Conservation (phyloP, 2,888 invertebrate species). For the Leptinotarsa tumamoca region DNA sequence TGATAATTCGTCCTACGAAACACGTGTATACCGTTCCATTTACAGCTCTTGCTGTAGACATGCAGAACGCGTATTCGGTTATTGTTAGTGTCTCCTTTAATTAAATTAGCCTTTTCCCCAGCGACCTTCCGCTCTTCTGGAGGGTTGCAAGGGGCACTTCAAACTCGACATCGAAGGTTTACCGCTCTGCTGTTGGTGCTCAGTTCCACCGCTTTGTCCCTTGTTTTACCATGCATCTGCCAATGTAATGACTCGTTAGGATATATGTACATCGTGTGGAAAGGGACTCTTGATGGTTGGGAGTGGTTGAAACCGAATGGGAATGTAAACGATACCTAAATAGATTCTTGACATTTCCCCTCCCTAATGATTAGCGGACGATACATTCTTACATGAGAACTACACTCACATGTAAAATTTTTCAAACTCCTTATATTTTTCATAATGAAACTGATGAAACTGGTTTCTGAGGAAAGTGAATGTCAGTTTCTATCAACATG, state of each 20-base stretch:
- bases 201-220: not conserved
- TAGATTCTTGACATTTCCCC: not conserved
- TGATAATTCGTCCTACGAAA: not conserved
- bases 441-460: too few species aligned
- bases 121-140: constrained; percentile 54
- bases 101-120: constrained; percentile 61
- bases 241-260: constrained; percentile 18
- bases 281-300: not conserved
- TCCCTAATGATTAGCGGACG: not conserved
- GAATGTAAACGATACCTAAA: not conserved
- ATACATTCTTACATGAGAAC: not conserved
- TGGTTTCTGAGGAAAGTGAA: too few species aligned
- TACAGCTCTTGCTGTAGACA: constrained; percentile 55
- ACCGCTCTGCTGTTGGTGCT: not conserved
- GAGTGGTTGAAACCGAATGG: not conserved
- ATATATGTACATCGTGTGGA: constrained; percentile 20
- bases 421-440: too few species aligned
- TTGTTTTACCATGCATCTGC: constrained; percentile 18
- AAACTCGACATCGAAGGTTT: constrained; percentile 24
- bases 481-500: too few species aligned
- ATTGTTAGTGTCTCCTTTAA: constrained; percentile 63
- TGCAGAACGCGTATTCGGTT: constrained; percentile 60
- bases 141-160: constrained; percentile 53
- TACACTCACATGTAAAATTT: too few species aligned
- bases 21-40: constrained; percentile 50